Percentiles rank a stretch among this genome's conserved stretches.
Conservation (phyloP, 2,113 vertebrate genomes). For the Puffinus mauretanicus region DNA sequence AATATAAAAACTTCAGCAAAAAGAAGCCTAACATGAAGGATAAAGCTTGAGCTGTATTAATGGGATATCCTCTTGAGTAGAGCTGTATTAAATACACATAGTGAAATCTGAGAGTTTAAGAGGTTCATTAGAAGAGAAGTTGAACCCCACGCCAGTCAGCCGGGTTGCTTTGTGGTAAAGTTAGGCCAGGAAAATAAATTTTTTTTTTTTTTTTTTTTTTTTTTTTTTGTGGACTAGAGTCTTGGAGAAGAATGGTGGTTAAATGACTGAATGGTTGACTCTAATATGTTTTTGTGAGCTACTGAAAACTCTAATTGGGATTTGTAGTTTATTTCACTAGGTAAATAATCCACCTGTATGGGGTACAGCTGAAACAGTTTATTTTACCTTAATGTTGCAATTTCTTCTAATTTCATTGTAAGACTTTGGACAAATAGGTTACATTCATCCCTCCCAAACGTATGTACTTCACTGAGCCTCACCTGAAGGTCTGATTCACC, state of each 20-base stretch:
- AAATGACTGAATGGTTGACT: neutral
- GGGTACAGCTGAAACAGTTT: neutral
- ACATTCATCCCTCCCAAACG: neutral
- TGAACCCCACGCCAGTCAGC: neutral
- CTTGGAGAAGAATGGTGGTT: neutral
- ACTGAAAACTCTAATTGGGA: neutral
- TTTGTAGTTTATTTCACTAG: neutral
- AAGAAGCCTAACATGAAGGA: neutral
- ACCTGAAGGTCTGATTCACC: neutral
- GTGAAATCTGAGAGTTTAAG: neutral
- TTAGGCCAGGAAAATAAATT: neutral
- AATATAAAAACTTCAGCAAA: neutral
- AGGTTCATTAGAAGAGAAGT: neutral
- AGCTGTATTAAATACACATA: neutral
- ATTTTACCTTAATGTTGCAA: neutral
- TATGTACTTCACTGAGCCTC: neutral
- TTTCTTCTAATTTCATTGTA: neutral
- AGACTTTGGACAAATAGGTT: neutral
- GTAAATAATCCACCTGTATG: neutral
- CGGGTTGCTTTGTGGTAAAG: neutral
- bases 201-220: neutral
- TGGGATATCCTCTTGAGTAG: neutral
- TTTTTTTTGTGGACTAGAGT: neutral
- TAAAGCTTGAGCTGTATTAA: neutral
- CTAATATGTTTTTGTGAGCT: neutral